Evolutionary conservation across 2,888 invertebrate species (phyloP).

Genomic region (Poecilus cupreus): DNA sequence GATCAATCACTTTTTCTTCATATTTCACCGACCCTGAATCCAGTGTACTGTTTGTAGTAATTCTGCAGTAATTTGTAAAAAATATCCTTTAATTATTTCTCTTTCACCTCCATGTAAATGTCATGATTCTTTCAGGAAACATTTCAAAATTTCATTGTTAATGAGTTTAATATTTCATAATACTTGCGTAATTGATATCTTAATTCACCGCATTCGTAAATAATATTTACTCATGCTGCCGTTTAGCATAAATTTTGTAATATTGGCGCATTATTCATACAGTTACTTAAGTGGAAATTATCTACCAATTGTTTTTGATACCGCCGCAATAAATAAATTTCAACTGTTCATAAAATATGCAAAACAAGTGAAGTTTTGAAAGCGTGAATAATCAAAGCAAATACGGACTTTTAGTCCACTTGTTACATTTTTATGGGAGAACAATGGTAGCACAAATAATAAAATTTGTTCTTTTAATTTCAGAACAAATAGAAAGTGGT

Average conservation of each 20-base stretch:
- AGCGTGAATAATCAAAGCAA: constrained; percentile 54
- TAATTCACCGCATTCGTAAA: constrained; percentile 7
- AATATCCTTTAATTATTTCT: constrained; percentile 30
- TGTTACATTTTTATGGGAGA: constrained; percentile 33
- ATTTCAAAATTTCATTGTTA: constrained; percentile 32
- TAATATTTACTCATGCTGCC: constrained; percentile 1
- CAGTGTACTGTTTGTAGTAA: not conserved
- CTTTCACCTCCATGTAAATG: constrained; percentile 38
- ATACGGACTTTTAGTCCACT: constrained; percentile 35
- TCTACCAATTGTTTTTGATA: constrained; percentile 37
- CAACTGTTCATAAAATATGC: constrained; percentile 41
- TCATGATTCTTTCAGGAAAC: constrained; percentile 34
- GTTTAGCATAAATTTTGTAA: constrained; percentile 34
- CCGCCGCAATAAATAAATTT: constrained; percentile 35
- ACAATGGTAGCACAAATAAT: constrained; percentile 52
- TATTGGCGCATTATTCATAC: constrained; percentile 24
- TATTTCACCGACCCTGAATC: constrained; percentile 39
- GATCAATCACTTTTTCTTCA: constrained; percentile 28
- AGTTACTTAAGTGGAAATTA: constrained; percentile 30
- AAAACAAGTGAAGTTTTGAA: constrained; percentile 50
- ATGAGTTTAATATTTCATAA: not conserved
- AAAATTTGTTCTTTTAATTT: constrained; percentile 51
- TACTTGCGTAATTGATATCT: constrained; percentile 20
- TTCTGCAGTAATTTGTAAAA: constrained; percentile 28
- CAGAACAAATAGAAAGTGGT: constrained; percentile 52